These are phyloP conservation scores for Leucophora obtusa DNA, from an alignment of 2,888 invertebrate species.

Conservation along the genomic window DNA sequence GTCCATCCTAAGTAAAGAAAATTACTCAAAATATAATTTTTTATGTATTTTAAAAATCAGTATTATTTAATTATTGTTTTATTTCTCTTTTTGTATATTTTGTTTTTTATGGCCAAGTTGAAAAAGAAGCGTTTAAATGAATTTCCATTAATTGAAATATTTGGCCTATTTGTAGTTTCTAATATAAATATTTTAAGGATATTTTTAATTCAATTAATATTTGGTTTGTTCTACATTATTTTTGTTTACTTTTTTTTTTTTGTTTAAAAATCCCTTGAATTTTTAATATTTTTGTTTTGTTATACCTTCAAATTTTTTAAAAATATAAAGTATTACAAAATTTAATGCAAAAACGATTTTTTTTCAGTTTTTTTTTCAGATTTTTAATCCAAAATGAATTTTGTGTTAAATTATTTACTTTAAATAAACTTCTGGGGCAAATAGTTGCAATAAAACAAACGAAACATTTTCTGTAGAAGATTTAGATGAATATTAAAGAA, in stretches of 20 bases:
- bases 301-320: neutral
- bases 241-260: neutral
- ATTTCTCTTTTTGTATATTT: too few relatives aligned
- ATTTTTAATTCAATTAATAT: too few relatives aligned
- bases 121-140: neutral
- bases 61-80: constrained; percentile 5
- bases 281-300: neutral
- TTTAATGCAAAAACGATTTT: neutral
- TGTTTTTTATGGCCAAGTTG: neutral
- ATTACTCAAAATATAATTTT: constrained; percentile 1
- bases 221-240: too few relatives aligned
- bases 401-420: too few relatives aligned
- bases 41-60: constrained; percentile 5
- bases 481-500: too few relatives aligned
- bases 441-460: too few relatives aligned
- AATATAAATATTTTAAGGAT: too few relatives aligned
- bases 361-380: too few relatives aligned
- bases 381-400: too few relatives aligned
- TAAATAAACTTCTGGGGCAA: too few relatives aligned
- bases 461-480: too few relatives aligned
- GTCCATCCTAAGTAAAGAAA: neutral
- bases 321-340: neutral
- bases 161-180: too few relatives aligned
- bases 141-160: neutral
- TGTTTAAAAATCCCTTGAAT: neutral